phyloP scores from a whole-genome alignment of 1,140 invertebrate genomes.

The Pogonognathellus flavescens region DNA sequence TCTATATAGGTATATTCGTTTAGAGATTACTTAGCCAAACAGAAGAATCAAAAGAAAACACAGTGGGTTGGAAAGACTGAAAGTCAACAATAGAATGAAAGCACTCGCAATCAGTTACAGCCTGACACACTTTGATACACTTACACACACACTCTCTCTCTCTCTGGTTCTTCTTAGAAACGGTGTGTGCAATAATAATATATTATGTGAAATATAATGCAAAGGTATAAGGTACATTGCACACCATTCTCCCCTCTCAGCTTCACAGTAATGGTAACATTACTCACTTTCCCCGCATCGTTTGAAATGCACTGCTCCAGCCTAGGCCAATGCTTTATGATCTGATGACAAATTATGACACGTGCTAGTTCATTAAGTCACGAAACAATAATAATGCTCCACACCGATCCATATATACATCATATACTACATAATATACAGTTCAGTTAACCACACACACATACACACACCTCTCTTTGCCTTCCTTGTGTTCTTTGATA shows the following conservation, averaged over 20 bases:
- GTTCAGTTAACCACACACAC: too few relatives aligned
- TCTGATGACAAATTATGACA: constrained; percentile 52
- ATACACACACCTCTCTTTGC: background rate
- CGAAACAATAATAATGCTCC: constrained; percentile 28
- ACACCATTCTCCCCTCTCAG: background rate
- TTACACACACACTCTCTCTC: too few relatives aligned
- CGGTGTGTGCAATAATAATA: background rate
- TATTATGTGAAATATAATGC: constrained; percentile 1
- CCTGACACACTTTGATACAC: background rate
- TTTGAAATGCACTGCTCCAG: background rate
- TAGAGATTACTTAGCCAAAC: background rate
- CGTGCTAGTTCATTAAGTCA: constrained; percentile 50
- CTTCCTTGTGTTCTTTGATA: background rate
- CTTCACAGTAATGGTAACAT: background rate
- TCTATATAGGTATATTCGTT: too few relatives aligned
- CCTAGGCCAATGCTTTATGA: constrained; percentile 21
- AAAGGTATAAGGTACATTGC: background rate
- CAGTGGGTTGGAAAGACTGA: background rate
- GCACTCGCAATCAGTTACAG: background rate
- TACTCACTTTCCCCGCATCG: background rate
- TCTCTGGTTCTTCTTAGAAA: too few relatives aligned
- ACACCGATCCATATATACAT: background rate
- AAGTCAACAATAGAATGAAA: constrained; percentile 10
- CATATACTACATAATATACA: background rate
- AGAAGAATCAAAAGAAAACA: background rate